Evolutionary conservation across 1,140 invertebrate species (phyloP).

Genomic region (Anadara kagoshimensis): DNA sequence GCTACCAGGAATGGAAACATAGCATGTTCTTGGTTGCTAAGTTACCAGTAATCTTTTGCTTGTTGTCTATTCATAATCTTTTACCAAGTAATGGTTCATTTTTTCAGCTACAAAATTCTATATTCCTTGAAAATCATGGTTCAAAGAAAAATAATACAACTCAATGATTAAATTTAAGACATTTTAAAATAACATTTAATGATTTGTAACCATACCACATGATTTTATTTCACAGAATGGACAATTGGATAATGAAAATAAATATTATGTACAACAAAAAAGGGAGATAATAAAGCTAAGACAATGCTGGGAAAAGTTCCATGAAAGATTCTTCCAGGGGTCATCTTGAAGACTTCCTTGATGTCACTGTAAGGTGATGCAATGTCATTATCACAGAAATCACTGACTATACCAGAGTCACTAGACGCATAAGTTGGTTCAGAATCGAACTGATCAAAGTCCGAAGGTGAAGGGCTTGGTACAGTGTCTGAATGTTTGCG

Average conservation of each 20-base stretch:
- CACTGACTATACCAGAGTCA: slow-evolving; percentile 42
- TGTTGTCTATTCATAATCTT: too few relatives aligned
- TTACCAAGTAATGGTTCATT: too few relatives aligned
- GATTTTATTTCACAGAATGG: slow-evolving; percentile 35
- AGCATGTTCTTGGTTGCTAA: too few relatives aligned
- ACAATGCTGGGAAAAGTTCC: slow-evolving; percentile 65
- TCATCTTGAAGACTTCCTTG: slow-evolving; percentile 45
- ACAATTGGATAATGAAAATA: slow-evolving; percentile 5
- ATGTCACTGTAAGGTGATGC: slow-evolving; percentile 31
- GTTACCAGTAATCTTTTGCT: too few relatives aligned
- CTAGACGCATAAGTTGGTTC: slow-evolving; percentile 7
- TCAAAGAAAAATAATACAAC: too few relatives aligned
- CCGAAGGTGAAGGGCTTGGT: slow-evolving; percentile 8
- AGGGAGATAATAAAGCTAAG: slow-evolving; percentile 35
- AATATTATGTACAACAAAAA: slow-evolving; percentile 1
- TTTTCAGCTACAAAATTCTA: too few relatives aligned
- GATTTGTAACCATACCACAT: background rate
- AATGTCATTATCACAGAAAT: slow-evolving; percentile 46
- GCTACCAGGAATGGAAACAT: too few relatives aligned
- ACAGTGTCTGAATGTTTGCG: slow-evolving; percentile 17
- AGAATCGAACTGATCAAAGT: slow-evolving; percentile 10
- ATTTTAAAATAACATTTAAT: too few relatives aligned
- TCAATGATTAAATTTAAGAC: too few relatives aligned
- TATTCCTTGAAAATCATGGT: too few relatives aligned
- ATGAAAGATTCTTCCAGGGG: slow-evolving; percentile 66